phyloP scores from a whole-genome alignment of 2,888 invertebrate species.

The Agrotis segetum region DNA sequence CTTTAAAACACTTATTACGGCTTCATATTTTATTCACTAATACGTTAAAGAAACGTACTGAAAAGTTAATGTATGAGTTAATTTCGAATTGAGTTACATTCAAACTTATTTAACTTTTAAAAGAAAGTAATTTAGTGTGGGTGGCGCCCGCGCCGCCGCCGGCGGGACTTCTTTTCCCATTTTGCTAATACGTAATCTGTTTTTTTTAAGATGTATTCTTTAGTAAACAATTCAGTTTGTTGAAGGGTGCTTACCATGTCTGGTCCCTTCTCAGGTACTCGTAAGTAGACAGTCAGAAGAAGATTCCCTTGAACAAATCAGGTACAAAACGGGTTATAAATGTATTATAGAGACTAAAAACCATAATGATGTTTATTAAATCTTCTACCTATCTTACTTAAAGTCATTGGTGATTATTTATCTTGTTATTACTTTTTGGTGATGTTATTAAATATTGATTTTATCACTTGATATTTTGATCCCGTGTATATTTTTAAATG shows the following conservation, averaged over 20 bases:
- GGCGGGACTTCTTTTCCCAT: conserved; percentile 7
- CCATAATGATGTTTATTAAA: conserved; percentile 8
- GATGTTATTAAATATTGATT: not conserved
- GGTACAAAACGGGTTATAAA: conserved; percentile 24
- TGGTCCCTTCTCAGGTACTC: conserved; percentile 43
- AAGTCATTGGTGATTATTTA: conserved; percentile 12
- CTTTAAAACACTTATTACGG: conserved; percentile 16
- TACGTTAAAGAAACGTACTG: conserved; percentile 23
- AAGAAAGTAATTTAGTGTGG: conserved; percentile 32
- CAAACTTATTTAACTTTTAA: conserved; percentile 9
- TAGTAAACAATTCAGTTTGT: conserved; percentile 22
- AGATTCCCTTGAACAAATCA: conserved; percentile 22
- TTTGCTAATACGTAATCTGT: conserved; percentile 39
- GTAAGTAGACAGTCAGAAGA: conserved; percentile 18
- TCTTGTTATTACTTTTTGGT: not conserved
- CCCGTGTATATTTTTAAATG: not conserved
- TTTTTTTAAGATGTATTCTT: conserved; percentile 22
- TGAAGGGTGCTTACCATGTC: conserved; percentile 7
- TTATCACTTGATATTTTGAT: conserved; percentile 1
- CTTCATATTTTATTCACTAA: conserved; percentile 16
- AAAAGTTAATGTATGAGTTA: conserved; percentile 28
- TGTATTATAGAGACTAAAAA: conserved; percentile 2
- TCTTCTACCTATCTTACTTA: not conserved
- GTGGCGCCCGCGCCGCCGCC: no score
- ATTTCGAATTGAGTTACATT: conserved; percentile 28